These are phyloP conservation scores for Paracyprichromis sp. DNA, from an alignment of 2,113 vertebrate species.

Conservation along the genomic window DNA sequence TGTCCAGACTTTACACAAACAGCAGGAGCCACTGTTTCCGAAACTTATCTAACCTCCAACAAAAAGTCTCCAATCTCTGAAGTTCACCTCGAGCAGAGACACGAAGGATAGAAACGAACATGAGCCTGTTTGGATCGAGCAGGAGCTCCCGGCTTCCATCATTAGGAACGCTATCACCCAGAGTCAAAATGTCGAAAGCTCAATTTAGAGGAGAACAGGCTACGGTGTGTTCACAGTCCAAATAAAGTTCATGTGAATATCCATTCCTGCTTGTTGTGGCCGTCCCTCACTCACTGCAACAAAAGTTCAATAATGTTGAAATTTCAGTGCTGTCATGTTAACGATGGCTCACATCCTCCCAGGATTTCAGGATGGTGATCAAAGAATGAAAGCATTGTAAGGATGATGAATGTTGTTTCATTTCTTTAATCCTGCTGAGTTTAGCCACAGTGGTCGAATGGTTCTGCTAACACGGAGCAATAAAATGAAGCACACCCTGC, in stretches of 20 bases:
- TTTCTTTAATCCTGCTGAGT: background rate
- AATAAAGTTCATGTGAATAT: conserved; percentile 25
- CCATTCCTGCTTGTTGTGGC: background rate
- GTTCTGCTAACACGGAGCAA: background rate
- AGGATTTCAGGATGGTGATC: background rate
- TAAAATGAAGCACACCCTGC: background rate
- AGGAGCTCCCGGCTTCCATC: background rate
- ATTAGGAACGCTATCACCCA: background rate
- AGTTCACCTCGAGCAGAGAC: background rate
- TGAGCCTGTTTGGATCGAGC: background rate
- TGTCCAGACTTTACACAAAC: conserved; percentile 29
- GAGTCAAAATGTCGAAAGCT: background rate
- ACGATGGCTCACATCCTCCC: background rate
- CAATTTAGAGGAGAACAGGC: background rate
- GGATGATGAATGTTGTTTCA: background rate
- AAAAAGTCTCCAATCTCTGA: background rate
- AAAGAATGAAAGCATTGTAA: background rate
- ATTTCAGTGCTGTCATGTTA: background rate
- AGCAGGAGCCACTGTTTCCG: conserved; percentile 9
- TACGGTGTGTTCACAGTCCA: background rate
- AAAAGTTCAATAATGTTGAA: background rate
- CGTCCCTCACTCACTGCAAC: background rate
- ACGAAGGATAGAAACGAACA: background rate
- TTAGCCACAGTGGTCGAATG: background rate
- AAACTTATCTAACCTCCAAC: conserved; percentile 24